Conservation (phyloP, 2,888 invertebrate species). For the Choristoneura rosaceana region DNA sequence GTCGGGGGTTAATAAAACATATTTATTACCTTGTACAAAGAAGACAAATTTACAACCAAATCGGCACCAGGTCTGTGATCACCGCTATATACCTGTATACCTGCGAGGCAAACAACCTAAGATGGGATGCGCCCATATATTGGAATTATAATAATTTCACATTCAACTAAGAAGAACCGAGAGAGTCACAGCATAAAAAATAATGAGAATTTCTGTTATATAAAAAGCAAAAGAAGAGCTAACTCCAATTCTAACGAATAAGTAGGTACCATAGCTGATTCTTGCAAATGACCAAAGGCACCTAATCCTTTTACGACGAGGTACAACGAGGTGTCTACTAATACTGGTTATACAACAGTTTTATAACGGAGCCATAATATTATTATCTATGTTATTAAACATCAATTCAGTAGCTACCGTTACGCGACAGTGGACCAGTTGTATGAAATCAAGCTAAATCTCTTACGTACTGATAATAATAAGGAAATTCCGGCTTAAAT, state of each 20-base stretch:
- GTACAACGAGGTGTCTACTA: not conserved
- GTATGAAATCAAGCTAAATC: constrained; percentile 10
- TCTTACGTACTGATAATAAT: constrained; percentile 7
- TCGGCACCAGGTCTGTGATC: too few relatives aligned
- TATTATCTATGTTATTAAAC: constrained; percentile 27
- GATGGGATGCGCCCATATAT: not conserved
- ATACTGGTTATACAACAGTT: constrained; percentile 21
- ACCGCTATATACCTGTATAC: too few relatives aligned
- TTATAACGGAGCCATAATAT: constrained; percentile 23
- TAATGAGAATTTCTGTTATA: not conserved
- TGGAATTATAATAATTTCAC: too few relatives aligned
- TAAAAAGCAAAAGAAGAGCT: not conserved
- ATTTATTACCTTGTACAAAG: too few relatives aligned
- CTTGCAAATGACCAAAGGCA: not conserved
- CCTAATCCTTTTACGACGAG: not conserved
- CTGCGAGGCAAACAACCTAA: not conserved
- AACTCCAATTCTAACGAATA: not conserved
- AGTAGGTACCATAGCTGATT: not conserved
- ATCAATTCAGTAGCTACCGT: constrained; percentile 13
- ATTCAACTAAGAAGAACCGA: too few relatives aligned
- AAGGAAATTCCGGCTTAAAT: constrained; percentile 21
- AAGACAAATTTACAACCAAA: too few relatives aligned
- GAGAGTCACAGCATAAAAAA: too few relatives aligned
- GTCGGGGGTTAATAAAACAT: too few relatives aligned
- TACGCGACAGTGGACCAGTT: constrained; percentile 9